A percentile compares a stretch with the other conserved stretches of the same genome.
These are phyloP conservation scores for Paramisgurnus dabryanus DNA, from an alignment of 2,113 vertebrate species.

Conservation along the genomic window DNA sequence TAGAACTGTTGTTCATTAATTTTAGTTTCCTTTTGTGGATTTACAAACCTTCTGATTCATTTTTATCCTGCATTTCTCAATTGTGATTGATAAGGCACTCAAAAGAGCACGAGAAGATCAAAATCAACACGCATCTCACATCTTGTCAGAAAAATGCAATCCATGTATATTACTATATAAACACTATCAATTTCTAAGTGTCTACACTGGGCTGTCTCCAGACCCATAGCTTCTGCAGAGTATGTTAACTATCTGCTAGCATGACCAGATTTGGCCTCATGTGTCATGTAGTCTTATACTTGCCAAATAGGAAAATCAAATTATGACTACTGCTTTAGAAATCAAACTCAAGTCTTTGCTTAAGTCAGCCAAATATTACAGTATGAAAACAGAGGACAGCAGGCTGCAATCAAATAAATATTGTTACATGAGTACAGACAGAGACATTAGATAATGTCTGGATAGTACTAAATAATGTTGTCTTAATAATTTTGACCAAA, in stretches of 20 bases:
- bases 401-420: not conserved
- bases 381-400: not conserved
- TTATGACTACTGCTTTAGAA: not conserved
- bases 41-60: slow-evolving; percentile 17
- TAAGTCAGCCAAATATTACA: not conserved
- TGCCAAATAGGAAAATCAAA: slow-evolving; percentile 58
- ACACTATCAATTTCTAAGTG: slow-evolving; percentile 68
- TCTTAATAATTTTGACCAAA: too few relatives aligned
- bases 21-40: not conserved
- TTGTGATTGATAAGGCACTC: slow-evolving; percentile 51
- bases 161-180: slow-evolving; percentile 65
- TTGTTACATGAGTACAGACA: not conserved
- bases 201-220: slow-evolving; percentile 59
- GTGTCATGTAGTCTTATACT: slow-evolving; percentile 61
- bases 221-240: slow-evolving; percentile 47
- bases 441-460: slow-evolving; percentile 24
- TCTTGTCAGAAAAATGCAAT: slow-evolving; percentile 58
- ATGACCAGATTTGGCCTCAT: slow-evolving; percentile 73
- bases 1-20: not conserved
- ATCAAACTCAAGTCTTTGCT: not conserved
- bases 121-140: slow-evolving; percentile 66
- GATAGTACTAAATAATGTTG: not conserved
- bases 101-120: slow-evolving; percentile 51
- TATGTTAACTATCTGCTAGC: slow-evolving; percentile 62
- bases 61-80: slow-evolving; percentile 31